These are phyloP conservation scores for Rhimphoctona megacephalus DNA, from an alignment of 2,888 invertebrate genomes.

Conservation along the genomic window DNA sequence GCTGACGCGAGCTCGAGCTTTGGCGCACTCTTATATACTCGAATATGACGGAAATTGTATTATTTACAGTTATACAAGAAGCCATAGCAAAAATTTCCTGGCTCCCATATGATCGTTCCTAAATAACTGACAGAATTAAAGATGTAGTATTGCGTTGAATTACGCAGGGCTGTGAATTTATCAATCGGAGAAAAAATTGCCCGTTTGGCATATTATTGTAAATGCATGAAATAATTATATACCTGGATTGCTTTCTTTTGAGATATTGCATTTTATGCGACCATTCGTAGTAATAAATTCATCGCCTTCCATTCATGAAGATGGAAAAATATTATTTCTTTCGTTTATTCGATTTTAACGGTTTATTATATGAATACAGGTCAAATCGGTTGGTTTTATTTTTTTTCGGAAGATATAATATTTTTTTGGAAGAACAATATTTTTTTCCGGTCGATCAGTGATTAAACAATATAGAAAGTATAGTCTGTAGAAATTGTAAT, in stretches of 20 bases:
- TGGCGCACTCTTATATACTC: no score
- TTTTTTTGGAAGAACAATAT: not conserved
- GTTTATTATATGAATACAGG: not conserved
- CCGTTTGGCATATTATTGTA: not conserved
- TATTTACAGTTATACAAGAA: no score
- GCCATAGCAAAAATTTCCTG: no score
- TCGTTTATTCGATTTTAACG: not conserved
- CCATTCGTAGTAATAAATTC: not conserved
- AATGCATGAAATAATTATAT: slow-evolving; percentile 5
- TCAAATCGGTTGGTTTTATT: not conserved
- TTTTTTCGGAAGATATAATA: not conserved
- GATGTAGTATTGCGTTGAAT: not conserved
- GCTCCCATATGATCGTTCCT: not conserved
- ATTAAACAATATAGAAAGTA: not conserved
- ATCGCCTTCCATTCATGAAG: not conserved
- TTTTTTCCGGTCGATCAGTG: not conserved
- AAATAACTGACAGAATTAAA: not conserved
- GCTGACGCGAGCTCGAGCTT: no score
- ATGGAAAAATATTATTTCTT: not conserved
- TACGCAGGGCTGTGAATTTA: slow-evolving; percentile 18
- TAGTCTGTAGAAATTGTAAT: not conserved
- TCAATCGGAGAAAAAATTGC: not conserved
- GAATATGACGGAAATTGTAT: no score
- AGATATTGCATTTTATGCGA: not conserved
- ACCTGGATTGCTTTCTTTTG: not conserved